Base-by-base conservation (phyloP, 2,113 vertebrate species). In the Poecile atricapillus region DNA sequence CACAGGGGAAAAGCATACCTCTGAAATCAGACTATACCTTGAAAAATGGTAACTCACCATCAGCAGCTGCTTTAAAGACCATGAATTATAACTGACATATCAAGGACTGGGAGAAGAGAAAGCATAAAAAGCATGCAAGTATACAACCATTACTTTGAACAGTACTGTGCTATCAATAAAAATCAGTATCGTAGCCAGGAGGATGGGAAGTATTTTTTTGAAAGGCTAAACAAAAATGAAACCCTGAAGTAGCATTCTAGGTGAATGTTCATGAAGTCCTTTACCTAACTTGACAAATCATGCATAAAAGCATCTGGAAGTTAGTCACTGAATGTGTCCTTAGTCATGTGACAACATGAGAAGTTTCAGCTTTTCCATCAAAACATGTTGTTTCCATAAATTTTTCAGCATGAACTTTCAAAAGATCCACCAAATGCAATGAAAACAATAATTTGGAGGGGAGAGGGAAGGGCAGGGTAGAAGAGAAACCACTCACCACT, bases 401-500 rank as follows among this genome's bases (percentile, higher is more conserved):
- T 3, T 35, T 47, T 27, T 81, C 23, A 63, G 10, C 35, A 44
- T 4, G 3, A 83, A 70, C 15, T 90, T 69, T 22, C 21, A 47
- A n/a, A 80, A 83, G 18, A 81, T 13, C 13, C 20, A 52, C 6
- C 28, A 73, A 60, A 71, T 46, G 25, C 10, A 44, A 73, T 15
- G 43, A 59, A 67, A 85, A 74, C 13, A 46, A 4, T 49, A 17
- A 69, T 70, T 5, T 67, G 15, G 18, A 77, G 19, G 17, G 9
- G 13, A 64, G 11, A 73, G 3, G 11, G 14, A 28, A 82, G 1
- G 22, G 15, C 15, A 39, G 43, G 9, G 64, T 13, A 39, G 31
- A 74, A 8, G 17, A 20, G 19, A 41, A 91, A 59, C 24, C 20
- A 97, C 85, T 89, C 76, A 99, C 99, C 98, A 99, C 98, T 62